Percentiles rank a stretch among this genome's conserved stretches.
phyloP scores from a whole-genome alignment of 2,888 invertebrate genomes.

The Napeogenes inachia region DNA sequence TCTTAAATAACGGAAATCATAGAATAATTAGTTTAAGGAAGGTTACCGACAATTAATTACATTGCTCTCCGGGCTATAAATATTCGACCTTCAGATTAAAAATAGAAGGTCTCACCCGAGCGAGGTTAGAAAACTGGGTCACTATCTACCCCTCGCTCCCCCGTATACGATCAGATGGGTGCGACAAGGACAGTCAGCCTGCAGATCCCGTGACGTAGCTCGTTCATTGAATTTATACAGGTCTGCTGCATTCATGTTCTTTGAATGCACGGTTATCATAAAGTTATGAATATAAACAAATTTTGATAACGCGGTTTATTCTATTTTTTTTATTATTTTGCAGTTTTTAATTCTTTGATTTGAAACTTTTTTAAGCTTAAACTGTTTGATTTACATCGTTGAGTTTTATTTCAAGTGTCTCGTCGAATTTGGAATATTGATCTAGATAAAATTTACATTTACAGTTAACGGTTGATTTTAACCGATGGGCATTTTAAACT shows the following conservation, averaged over 20 bases:
- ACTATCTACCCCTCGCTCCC: constrained; percentile 52
- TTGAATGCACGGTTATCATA: too few species aligned
- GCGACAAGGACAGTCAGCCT: constrained; percentile 48
- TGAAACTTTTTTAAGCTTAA: too few species aligned
- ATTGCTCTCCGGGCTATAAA: constrained; percentile 61
- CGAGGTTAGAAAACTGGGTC: constrained; percentile 75
- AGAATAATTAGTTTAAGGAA: constrained; percentile 32
- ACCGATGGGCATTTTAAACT: constrained; percentile 18
- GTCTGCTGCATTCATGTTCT: too few species aligned
- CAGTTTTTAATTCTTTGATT: too few species aligned
- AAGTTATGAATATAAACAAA: too few species aligned
- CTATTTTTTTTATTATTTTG: too few species aligned
- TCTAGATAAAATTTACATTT: neutral
- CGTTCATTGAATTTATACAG: constrained; percentile 59
- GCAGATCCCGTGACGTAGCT: constrained; percentile 67
- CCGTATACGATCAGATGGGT: constrained; percentile 25
- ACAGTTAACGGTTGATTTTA: constrained; percentile 9
- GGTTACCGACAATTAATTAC: constrained; percentile 38
- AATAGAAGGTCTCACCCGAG: constrained; percentile 72
- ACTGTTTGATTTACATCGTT: too few species aligned
- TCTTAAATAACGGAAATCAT: neutral
- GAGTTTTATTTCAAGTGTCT: too few species aligned
- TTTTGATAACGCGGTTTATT: too few species aligned
- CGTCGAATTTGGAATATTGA: too few species aligned
- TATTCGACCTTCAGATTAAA: constrained; percentile 76